These are phyloP conservation scores for Drosophila kambysellisi DNA, from an alignment of 2,888 invertebrate genomes.

Conservation along the genomic window DNA sequence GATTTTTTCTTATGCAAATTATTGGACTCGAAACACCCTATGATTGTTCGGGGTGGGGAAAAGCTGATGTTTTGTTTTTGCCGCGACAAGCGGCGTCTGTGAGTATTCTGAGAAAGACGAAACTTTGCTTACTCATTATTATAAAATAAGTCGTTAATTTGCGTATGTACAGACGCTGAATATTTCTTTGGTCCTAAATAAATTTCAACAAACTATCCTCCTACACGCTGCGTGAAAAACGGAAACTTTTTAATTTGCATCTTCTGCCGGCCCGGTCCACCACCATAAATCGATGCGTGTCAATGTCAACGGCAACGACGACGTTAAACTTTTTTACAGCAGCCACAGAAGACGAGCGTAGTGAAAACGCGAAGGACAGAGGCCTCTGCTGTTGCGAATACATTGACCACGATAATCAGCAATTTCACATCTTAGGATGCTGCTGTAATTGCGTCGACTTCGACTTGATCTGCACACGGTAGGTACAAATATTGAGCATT, in stretches of 20 bases:
- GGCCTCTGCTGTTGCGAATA: conserved; percentile 88
- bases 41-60: conserved; percentile 8
- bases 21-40: conserved; percentile 31
- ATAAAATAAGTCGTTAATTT: conserved; percentile 11
- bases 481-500: conserved; percentile 10
- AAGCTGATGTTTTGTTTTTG: conserved; percentile 56
- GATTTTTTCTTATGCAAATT: conserved; percentile 21
- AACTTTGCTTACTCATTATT: conserved; percentile 5
- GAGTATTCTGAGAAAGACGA: conserved; percentile 31
- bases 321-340: conserved; percentile 41
- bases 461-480: conserved; percentile 87
- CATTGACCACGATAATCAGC: conserved; percentile 85
- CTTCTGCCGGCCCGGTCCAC: background rate
- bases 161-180: conserved; percentile 14
- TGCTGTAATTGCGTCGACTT: conserved; percentile 87
- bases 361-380: conserved; percentile 12
- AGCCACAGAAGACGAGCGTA: conserved; percentile 33
- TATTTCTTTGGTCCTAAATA: conserved; percentile 18
- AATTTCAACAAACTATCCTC: conserved; percentile 39
- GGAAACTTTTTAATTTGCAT: conserved; percentile 18
- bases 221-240: conserved; percentile 54
- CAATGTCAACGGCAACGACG: conserved; percentile 21
- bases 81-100: conserved; percentile 34
- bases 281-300: conserved; percentile 45
- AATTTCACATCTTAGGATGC: conserved; percentile 86